Base-by-base conservation (phyloP, 2,888 invertebrate genomes). In the Lampropteryx suffumata region DNA sequence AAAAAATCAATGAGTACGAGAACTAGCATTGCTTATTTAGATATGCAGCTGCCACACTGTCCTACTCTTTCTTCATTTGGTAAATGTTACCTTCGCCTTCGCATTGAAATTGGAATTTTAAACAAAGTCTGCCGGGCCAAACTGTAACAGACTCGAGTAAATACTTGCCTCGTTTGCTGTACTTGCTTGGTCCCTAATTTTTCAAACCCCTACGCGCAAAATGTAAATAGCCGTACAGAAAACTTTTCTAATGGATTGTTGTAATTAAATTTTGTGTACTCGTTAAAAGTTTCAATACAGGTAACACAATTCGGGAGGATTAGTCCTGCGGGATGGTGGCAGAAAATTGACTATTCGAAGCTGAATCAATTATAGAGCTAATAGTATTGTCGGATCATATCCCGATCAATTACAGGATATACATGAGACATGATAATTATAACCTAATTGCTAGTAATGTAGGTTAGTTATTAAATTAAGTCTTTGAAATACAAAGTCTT, bases 261-360 rank as follows among this genome's bases (percentile, higher is more conserved):
- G 44, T 59, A 54, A 59, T 65, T 47, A 57, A 55, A 58, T 57
- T 50, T 53, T 14, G 47, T 47, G 45, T 60, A 52, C 47, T 41
- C 41, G 57, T 60, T 57, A 56, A 63, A 68, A 68, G 62, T 66
- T 67, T 62, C 55, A 60, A 66, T 64, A 62, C 57, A 61, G 64
- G 60, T 62, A 60, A 55, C 56, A 50, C 37, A 49, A 52, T 52
- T 48, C 56, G 57, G 55, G 51, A 50, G 44, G 64, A 72, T 73
- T 67, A 67, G 57, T 62, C 67, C 61, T 41, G 29, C 33, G 64
- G 65, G 63, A 62, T 47, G 36, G 57, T 47, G 51, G 44, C 54
- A 59, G 66, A 61, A 62, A 61, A 65, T 65, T 59, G 67, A 61
- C 64, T 64, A 71, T 68, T 66, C 64, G 63, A 59, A 57, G 59